Conservation (phyloP, 2,797 vertebrate species). For the Anolis apletophallus region DNA sequence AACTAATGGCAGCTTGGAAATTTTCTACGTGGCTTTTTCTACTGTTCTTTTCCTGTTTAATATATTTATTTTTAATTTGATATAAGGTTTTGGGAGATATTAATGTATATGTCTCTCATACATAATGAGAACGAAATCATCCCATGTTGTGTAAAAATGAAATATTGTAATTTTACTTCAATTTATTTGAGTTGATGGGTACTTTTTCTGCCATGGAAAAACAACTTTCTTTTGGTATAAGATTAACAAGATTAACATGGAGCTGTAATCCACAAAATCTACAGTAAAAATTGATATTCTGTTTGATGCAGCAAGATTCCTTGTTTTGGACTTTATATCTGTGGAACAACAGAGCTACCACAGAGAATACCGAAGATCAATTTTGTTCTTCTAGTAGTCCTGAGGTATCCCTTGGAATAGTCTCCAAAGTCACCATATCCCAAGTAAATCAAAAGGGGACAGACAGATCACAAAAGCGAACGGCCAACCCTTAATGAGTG, state of each 20-base stretch:
- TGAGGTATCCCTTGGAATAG: background rate
- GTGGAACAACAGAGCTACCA: background rate
- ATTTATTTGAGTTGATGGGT: background rate
- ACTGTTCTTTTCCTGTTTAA: no score
- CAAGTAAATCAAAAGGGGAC: background rate
- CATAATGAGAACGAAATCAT: no score
- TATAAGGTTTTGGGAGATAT: no score
- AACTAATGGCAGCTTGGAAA: no score
- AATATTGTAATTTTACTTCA: background rate
- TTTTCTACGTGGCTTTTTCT: no score
- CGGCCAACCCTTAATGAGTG: conserved; percentile 21
- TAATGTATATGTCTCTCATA: no score
- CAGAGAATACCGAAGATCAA: background rate
- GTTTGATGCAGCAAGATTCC: background rate
- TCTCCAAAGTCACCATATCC: background rate
- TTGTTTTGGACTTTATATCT: background rate
- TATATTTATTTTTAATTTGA: no score
- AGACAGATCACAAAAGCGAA: conserved; percentile 45
- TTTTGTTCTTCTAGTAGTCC: background rate
- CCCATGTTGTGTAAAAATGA: no score
- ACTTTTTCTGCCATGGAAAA: background rate
- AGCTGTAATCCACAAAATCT: background rate
- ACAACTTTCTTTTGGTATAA: background rate
- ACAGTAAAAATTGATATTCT: background rate
- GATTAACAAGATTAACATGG: background rate